Evolutionary conservation across 2,797 vertebrate species (phyloP).

Genomic region (Ptychobarbus kaznakovi): DNA sequence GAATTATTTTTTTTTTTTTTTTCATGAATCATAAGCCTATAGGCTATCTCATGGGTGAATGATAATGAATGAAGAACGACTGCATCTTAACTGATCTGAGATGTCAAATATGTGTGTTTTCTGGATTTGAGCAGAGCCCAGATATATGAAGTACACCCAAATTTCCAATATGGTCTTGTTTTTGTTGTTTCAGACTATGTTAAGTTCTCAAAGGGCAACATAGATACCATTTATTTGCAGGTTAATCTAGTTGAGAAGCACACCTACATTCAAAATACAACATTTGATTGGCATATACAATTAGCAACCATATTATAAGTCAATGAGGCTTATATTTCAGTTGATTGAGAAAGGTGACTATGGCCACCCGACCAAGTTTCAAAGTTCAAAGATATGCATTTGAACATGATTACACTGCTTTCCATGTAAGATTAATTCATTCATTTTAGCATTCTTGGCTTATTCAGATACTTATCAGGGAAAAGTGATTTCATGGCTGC

Average conservation of each 20-base stretch:
- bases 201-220: neutral
- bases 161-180: neutral
- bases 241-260: neutral
- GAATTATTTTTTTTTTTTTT: conserved; percentile 4
- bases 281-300: neutral
- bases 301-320: neutral
- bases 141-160: neutral
- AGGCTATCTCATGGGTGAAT: neutral
- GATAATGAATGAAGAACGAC: neutral
- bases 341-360: neutral
- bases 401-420: neutral
- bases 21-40: neutral
- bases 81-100: neutral
- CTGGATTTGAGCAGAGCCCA: neutral
- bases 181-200: neutral
- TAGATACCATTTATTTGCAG: neutral
- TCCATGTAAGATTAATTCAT: neutral
- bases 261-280: neutral
- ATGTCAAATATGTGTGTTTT: neutral
- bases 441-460: no score
- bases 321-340: neutral
- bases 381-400: neutral
- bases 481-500: neutral
- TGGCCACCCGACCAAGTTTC: neutral
- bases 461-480: no score